phyloP scores from a whole-genome alignment of 2,888 invertebrate genomes.

The Apomyelois bistriatella region DNA sequence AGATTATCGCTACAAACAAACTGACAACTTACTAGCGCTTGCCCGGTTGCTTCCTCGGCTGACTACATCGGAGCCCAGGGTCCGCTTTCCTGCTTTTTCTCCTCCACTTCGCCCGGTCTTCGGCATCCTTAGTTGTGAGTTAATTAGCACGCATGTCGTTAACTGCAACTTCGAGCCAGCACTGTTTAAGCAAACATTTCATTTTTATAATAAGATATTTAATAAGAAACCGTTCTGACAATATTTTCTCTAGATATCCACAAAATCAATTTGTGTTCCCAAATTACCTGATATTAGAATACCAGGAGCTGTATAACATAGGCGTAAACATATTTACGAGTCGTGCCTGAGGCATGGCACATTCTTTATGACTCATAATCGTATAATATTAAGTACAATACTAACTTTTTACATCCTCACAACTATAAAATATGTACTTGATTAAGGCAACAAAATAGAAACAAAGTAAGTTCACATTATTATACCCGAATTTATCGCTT shows the following conservation, averaged over 20 bases:
- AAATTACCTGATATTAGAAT: neutral
- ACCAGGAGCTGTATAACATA: neutral
- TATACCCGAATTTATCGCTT: neutral
- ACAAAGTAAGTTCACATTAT: neutral
- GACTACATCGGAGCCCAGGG: no score
- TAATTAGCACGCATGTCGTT: no score
- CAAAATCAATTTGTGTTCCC: neutral
- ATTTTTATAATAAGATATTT: no score
- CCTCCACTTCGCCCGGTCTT: no score
- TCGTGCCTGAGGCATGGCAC: neutral
- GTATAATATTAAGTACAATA: slow-evolving; percentile 4
- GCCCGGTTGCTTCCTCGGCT: no score
- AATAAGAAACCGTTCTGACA: neutral
- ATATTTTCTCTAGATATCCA: neutral
- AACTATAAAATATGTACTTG: neutral
- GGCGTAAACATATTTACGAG: slow-evolving; percentile 5
- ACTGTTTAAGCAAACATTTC: no score
- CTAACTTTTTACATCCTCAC: slow-evolving; percentile 5
- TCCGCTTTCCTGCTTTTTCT: no score
- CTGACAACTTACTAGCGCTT: no score
- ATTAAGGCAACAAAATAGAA: neutral
- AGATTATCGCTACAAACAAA: no score
- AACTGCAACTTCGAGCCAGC: no score
- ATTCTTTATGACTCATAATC: slow-evolving; percentile 1
- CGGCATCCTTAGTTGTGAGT: no score